These are phyloP conservation scores for Picus viridis DNA, from an alignment of 2,797 vertebrate genomes.

Conservation along the genomic window DNA sequence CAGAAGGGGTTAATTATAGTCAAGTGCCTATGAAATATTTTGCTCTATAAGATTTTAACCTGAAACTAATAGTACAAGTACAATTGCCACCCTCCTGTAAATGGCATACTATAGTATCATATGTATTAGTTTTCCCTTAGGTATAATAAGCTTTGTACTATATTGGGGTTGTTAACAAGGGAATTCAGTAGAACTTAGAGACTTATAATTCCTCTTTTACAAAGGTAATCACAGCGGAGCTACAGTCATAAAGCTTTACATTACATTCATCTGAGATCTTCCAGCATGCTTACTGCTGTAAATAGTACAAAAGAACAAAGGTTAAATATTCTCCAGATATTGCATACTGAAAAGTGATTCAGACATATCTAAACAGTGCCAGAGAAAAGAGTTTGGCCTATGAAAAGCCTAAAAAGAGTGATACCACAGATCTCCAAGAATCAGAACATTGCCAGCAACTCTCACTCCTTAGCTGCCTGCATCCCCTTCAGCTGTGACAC, in stretches of 20 bases:
- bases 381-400: neutral
- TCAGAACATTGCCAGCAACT: neutral
- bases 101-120: slow-evolving; percentile 17
- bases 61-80: slow-evolving; percentile 43
- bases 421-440: neutral
- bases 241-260: slow-evolving; percentile 4
- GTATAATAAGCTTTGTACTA: slow-evolving; percentile 31
- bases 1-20: slow-evolving; percentile 40
- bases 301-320: neutral
- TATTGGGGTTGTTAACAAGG: slow-evolving; percentile 17
- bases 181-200: slow-evolving; percentile 25
- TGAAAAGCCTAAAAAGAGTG: neutral
- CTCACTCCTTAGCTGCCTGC: neutral
- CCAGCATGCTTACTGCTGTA: neutral
- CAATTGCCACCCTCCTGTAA: slow-evolving; percentile 37
- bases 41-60: slow-evolving; percentile 22
- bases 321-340: neutral
- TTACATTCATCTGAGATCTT: neutral
- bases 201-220: slow-evolving; percentile 23
- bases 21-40: slow-evolving; percentile 33
- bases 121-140: slow-evolving; percentile 43
- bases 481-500: neutral
- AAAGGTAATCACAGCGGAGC: slow-evolving; percentile 30
- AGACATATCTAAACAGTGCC: neutral
- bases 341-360: neutral